Evolutionary conservation across 2,888 invertebrate species (phyloP), one percentile per base, ranked within the genome.

Genomic region (Mythimna albipuncta): DNA sequence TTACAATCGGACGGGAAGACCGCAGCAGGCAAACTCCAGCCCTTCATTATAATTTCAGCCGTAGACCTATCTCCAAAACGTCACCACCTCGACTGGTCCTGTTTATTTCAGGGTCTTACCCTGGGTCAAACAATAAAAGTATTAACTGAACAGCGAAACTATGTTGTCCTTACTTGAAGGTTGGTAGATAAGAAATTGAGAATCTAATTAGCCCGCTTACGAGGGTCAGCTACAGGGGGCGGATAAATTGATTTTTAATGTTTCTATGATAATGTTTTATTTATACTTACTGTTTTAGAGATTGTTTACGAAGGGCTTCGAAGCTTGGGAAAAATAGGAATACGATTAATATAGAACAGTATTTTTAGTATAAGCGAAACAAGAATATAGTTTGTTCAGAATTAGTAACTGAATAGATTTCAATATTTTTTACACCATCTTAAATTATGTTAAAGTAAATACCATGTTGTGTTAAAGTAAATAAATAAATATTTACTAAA

Each of bases 171-270:
- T 47, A 58, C 61, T 65, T 64, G 47, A 55, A 62, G 55, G 52
- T 70, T 65, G 41, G n/a, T 62, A 44, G 61, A 58, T 57, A 54
- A 63, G 41, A 68, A 75, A 76, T 47, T 16, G 44, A 55, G 47
- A 65, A 69, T 75, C 21, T 61, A 75, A 52, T 59, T 55, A 69
- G 50, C 6, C 32, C 13, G 38, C 63, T 50, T 55, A 41, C 44
- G 64, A 80, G 55, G 69, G 76, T 75, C 55, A 69, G 44, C 13
- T 13, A 11, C 11, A 35, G 55, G 38, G 64, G 52, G 64, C 11
- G 19, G 21, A 38, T 52, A 32, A 21, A 75, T 75, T 63, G 58
- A 55, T 80, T 64, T 67, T 64, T 57, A 59, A 64, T 32, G 21
- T 66, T 66, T 59, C n/a, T 32, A 19, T 52, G 9, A 41, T 7